Percentiles rank a stretch among this genome's conserved stretches.
Conservation (phyloP, 2,113 vertebrate genomes). For the Xenopus laevis region DNA sequence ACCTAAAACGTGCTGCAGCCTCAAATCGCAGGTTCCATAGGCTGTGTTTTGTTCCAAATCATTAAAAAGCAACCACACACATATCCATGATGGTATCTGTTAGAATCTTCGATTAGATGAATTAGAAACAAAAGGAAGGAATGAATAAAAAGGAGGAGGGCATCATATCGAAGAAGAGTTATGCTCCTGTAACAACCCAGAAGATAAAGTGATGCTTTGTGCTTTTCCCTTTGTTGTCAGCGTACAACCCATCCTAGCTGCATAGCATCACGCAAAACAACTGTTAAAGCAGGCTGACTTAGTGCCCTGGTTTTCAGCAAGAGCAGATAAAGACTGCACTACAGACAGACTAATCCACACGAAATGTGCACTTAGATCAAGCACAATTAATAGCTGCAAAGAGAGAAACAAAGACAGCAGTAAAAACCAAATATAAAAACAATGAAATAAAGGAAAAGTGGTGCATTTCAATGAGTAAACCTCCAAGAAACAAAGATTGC, state of each 20-base stretch:
- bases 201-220: slow-evolving; percentile 60
- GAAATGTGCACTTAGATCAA: slow-evolving; percentile 58
- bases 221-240: slow-evolving; percentile 68
- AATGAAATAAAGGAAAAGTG: slow-evolving; percentile 54
- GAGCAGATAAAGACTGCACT: slow-evolving; percentile 60
- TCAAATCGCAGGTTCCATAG: slow-evolving; percentile 65
- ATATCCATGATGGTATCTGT: slow-evolving; percentile 61
- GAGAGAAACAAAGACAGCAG: slow-evolving; percentile 37
- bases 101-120: slow-evolving; percentile 57
- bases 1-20: slow-evolving; percentile 66
- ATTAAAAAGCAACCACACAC: slow-evolving; percentile 60
- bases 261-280: slow-evolving; percentile 66
- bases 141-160: slow-evolving; percentile 24
- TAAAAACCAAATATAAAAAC: slow-evolving; percentile 15
- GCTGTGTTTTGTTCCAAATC: slow-evolving; percentile 61
- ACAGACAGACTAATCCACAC: slow-evolving; percentile 68
- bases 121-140: slow-evolving; percentile 51
- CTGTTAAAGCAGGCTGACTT: slow-evolving; percentile 62
- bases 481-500: slow-evolving; percentile 61
- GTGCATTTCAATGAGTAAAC: slow-evolving; percentile 56
- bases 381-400: slow-evolving; percentile 55
- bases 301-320: slow-evolving; percentile 63
- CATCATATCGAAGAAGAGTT: slow-evolving; percentile 52
- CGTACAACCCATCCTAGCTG: slow-evolving; percentile 60
- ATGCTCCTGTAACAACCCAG: slow-evolving; percentile 61